Evolutionary conservation across 2,888 invertebrate species (phyloP), one percentile per base, ranked within the genome.

Genomic region (Campoplex capitator): DNA sequence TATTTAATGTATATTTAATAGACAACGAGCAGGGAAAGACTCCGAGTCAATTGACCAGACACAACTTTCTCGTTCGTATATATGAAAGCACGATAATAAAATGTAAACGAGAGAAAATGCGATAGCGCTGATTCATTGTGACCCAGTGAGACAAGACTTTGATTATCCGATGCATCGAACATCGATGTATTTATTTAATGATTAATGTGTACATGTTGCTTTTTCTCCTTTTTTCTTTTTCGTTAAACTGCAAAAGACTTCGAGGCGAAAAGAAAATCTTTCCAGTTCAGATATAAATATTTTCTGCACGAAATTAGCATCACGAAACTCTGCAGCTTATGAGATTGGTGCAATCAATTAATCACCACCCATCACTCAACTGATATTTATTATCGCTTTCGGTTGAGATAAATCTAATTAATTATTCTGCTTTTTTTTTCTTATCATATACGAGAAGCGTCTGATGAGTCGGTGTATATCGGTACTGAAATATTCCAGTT

Each of bases 71-170:
- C 38, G 23, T 18, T 58, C 42, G 28, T 45, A 13, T n/a, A 68
- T 45, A 42, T 7, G 3, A 56, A 67, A 54, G 35, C 23, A 13
- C 54, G 58, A 28, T 56, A 16, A 77, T 42, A 18, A 77, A 81
- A 77, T 45, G 54, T 51, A 35, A 65, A 78, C 54, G 54, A 48
- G 73, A 48, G 23, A 42, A 76, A 85, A 73, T 71, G 71, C 65
- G 35, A n/a, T 54, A 32, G n/a, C 58, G 58, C 48, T 80, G 65
- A 86, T 73, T 83, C 38, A 80, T 32, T 67, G 67, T 68, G 77
- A 84, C 76, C 83, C 76, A 83, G 65, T 77, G 51, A 83, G 79
- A 77, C 67, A 68, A 80, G 77, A 77, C 8, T 51, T 48, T 54
- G 75, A 77, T 86, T 68, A 67, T 42, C 32, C 42, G 78, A 85